These are phyloP conservation scores for Siniperca knerii DNA, from an alignment of 2,113 vertebrate species.

Conservation along the genomic window DNA sequence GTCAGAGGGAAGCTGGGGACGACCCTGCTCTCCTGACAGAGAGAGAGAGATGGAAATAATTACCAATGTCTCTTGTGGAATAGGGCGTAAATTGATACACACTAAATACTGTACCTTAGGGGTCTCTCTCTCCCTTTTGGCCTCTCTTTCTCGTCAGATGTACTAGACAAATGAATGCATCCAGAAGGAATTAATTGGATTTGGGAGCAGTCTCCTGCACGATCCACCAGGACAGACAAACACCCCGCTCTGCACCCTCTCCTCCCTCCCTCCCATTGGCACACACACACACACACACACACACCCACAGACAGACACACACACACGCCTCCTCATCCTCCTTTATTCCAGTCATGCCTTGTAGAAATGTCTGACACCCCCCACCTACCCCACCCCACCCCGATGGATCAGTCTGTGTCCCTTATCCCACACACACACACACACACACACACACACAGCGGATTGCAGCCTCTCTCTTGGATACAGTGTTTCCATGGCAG, in stretches of 20 bases:
- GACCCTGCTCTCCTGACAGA: constrained; percentile 63
- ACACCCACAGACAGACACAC: constrained; percentile 28
- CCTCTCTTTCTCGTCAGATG: constrained; percentile 66
- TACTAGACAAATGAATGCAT: constrained; percentile 82
- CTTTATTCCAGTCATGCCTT: constrained; percentile 83
- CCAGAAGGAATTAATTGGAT: constrained; percentile 86
- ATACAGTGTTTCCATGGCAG: constrained; percentile 84
- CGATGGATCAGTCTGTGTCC: constrained; percentile 76
- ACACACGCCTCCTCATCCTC: constrained; percentile 63
- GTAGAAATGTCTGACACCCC: constrained; percentile 80
- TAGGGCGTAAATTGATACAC: constrained; percentile 81
- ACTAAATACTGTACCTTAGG: constrained; percentile 79
- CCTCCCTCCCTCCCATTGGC: constrained; percentile 34
- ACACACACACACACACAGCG: constrained; percentile 56
- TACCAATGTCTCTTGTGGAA: constrained; percentile 81
- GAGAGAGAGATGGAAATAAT: constrained; percentile 77
- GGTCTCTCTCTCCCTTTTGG: constrained; percentile 46
- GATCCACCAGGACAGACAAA: constrained; percentile 79
- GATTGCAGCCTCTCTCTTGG: constrained; percentile 74
- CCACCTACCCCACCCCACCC: constrained; percentile 52
- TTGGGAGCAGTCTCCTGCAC: constrained; percentile 81
- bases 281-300: constrained; percentile 39
- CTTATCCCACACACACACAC: constrained; percentile 59
- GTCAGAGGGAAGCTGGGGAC: constrained; percentile 66
- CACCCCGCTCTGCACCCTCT: constrained; percentile 49